A percentile compares a stretch with the other conserved stretches of the same genome.
These are phyloP conservation scores for Ectemnius continuus DNA, from an alignment of 2,888 invertebrate species.

Conservation along the genomic window DNA sequence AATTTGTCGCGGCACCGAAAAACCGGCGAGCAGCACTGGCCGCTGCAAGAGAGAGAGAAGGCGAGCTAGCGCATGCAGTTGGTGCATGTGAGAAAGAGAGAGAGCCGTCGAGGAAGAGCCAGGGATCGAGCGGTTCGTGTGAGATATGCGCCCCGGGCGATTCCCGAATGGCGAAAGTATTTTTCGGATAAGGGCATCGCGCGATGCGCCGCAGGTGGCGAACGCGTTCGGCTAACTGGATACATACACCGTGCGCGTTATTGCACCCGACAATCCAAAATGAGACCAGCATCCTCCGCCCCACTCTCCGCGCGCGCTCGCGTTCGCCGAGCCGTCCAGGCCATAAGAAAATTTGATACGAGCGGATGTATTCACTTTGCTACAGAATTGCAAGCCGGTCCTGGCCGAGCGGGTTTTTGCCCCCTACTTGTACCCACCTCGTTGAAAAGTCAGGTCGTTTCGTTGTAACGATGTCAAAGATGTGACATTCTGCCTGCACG, in stretches of 20 bases:
- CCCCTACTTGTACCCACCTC: too few relatives aligned
- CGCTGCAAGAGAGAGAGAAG: slow-evolving; percentile 34
- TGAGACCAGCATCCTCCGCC: not conserved
- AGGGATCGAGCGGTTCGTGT: slow-evolving; percentile 7
- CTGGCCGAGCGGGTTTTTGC: too few relatives aligned
- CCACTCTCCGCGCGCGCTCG: too few relatives aligned
- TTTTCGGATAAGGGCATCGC: slow-evolving; percentile 56
- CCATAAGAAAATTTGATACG: too few relatives aligned
- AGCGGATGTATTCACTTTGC: too few relatives aligned
- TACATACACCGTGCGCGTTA: not conserved
- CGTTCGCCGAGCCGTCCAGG: too few relatives aligned
- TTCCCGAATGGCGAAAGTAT: slow-evolving; percentile 59
- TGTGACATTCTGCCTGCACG: slow-evolving; percentile 10
- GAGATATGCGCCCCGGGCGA: slow-evolving; percentile 38
- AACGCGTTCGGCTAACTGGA: slow-evolving; percentile 25
- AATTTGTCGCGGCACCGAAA: slow-evolving; percentile 73
- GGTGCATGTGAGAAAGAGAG: not conserved
- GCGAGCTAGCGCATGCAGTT: not conserved
- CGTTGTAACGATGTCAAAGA: too few relatives aligned
- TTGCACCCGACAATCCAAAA: slow-evolving; percentile 1
- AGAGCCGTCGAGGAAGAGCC: slow-evolving; percentile 16
- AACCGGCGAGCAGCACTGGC: slow-evolving; percentile 22
- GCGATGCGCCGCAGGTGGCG: slow-evolving; percentile 38
- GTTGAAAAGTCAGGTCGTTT: too few relatives aligned
- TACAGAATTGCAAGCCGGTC: too few relatives aligned